Evolutionary conservation across 2,888 invertebrate genomes (phyloP), one percentile per base, ranked within the genome.

Genomic region (Andrena bicolor): DNA sequence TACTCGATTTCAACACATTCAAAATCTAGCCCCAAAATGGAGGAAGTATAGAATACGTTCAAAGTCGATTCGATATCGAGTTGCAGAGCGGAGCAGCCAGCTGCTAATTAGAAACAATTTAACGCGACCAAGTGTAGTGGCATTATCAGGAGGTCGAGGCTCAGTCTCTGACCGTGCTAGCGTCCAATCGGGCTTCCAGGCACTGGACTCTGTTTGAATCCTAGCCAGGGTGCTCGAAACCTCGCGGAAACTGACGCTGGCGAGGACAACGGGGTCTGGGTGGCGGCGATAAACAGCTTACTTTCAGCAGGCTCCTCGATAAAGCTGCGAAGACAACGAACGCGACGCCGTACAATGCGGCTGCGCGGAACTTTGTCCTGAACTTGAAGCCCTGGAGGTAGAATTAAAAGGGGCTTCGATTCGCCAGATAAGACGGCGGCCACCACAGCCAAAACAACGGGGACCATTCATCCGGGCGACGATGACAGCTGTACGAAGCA

Each of bases 251-350:
- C 60, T 60, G 80, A 69, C 82, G 78, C 68, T 64, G 78, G 23
- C 75, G 82, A 74, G 78, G 66, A 83, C 77, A 61, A 51, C 63
- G 72, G 71, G 60, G 81, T 76, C 83, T 82, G 90, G 86, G 82
- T 85, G 73, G 85, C 82, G 83, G 90, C 86, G 93, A 93, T 93
- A 93, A 93, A 93, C 92, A 92, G 92, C 92, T 93, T 92, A 91
- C 90, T 92, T 92, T 92, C 86, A 72, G 35, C 70, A 84, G 83
- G 84, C 81, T 80, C 86, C 86, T 86, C 88, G 84, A 91, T 91
- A 89, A 89, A 89, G 81, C 82, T 41, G 74, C 82, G 71, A 76
- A 87, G 88, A 92, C 91, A 92, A 91, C 91, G 88, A 87, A 86
- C 78, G 84, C 83, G 69, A 41, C 78, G 30, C 35, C 13, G 16